Conservation (phyloP, 2,113 vertebrate species). For the Hypocryptadius cinnamomeus region DNA sequence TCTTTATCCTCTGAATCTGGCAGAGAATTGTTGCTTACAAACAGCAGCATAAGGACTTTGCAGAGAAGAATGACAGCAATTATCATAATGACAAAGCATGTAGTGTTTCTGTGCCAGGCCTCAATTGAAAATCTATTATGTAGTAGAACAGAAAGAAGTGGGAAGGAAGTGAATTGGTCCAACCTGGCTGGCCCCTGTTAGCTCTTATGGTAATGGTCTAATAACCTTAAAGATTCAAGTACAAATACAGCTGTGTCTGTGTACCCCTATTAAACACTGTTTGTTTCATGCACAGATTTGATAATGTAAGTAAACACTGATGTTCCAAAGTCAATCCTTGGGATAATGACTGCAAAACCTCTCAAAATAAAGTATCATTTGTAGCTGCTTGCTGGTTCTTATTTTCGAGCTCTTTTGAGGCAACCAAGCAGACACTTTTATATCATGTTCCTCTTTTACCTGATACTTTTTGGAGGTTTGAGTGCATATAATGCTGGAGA, state of each 20-base stretch:
- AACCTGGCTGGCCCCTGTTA: neutral
- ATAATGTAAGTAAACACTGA: neutral
- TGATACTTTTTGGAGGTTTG: neutral
- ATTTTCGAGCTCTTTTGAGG: neutral
- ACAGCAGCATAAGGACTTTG: constrained; percentile 41
- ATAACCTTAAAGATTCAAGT: constrained; percentile 3
- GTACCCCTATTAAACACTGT: neutral
- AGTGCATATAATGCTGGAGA: neutral
- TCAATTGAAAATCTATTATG: constrained; percentile 18
- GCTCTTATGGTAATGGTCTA: neutral
- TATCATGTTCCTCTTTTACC: neutral
- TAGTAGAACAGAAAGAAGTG: neutral
- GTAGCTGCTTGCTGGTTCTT: neutral
- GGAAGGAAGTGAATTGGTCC: neutral
- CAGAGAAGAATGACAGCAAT: constrained; percentile 48
- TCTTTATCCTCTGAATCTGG: constrained; percentile 22
- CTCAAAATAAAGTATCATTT: neutral
- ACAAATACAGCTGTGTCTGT: neutral
- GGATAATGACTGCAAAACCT: neutral
- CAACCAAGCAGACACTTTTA: neutral
- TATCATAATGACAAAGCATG: constrained; percentile 45
- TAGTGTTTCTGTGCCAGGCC: constrained; percentile 11
- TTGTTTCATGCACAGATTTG: neutral
- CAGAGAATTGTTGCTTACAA: constrained; percentile 42
- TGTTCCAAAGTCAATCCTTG: neutral